Base-by-base conservation (phyloP, 2,888 invertebrate species). In the Acleris laterana region DNA sequence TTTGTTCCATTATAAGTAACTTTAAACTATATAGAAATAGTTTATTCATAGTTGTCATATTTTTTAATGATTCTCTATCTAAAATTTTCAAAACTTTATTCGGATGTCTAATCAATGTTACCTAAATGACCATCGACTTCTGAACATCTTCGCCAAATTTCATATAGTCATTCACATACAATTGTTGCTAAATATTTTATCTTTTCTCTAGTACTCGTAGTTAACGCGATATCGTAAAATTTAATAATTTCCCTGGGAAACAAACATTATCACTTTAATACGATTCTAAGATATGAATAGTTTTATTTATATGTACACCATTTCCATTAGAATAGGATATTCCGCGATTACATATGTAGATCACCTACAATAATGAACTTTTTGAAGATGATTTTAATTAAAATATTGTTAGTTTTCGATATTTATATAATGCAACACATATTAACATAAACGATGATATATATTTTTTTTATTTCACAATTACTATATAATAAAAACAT, bases 191-290 rank as follows among this genome's bases (percentile, higher is more conserved):
- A 25, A 52, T 63, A 62, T 51, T 56, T 58, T 38, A 52, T 32
- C 58, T 79, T 77, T 83, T 84, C 78, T 74, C 87, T 89, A 90
- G 82, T 89, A 88, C 87, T 89, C 89, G 82, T 89, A 88, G 82
- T 86, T 89, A 90, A 91, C 90, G 82, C 82, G 85, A 84, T 85
- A 82, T 82, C 78, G 87, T 88, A 89, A 88, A 89, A 85, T 88
- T 88, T 87, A 85, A 78, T 85, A 87, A 87, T 90, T 91, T 91
- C 90, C 90, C 88, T 89, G 81, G 91, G 91, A 91, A 92, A 90
- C 82, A 87, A 88, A 87, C 79, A 79, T 79, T 89, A 90, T 92
- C 89, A 90, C 89, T 87, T 90, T 77, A 87, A 87, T 90, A 88
- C 75, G 79, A 79, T 77, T 83, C 91, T 92, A 93, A 86, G 92